phyloP scores from a whole-genome alignment of 2,888 invertebrate genomes.

The Eremobia ochroleuca region DNA sequence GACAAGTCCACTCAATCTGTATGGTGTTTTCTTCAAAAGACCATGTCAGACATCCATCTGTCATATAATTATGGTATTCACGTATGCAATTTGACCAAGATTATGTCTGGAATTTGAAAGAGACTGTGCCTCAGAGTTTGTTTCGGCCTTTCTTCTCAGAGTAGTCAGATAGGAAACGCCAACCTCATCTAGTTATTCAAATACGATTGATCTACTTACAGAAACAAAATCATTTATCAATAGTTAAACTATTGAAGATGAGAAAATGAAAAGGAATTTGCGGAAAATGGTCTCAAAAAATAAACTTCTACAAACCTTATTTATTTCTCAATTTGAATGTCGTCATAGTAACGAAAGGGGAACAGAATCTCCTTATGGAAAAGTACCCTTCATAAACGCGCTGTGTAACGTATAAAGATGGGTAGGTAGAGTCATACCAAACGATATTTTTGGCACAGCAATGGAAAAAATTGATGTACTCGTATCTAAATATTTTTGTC shows the following conservation, averaged over 20 bases:
- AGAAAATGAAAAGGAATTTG: background rate
- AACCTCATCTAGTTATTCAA: background rate
- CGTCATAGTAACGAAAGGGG: constrained; percentile 14
- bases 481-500: background rate
- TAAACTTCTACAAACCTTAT: background rate
- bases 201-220: background rate
- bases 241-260: background rate
- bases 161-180: too few species aligned
- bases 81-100: background rate
- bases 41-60: too few species aligned
- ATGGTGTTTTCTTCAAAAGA: too few species aligned
- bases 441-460: background rate
- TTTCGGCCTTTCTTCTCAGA: background rate
- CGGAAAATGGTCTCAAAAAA: background rate
- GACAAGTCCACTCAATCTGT: too few species aligned
- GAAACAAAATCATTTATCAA: background rate
- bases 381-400: background rate
- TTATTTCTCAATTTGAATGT: background rate
- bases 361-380: constrained; percentile 5
- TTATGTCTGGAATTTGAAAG: background rate
- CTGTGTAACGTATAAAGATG: background rate
- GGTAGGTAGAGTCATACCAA: background rate
- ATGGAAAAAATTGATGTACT: background rate
- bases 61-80: too few species aligned
- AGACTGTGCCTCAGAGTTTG: background rate